phyloP scores from a whole-genome alignment of 1,140 invertebrate species.

The Drosophila ogumai region DNA sequence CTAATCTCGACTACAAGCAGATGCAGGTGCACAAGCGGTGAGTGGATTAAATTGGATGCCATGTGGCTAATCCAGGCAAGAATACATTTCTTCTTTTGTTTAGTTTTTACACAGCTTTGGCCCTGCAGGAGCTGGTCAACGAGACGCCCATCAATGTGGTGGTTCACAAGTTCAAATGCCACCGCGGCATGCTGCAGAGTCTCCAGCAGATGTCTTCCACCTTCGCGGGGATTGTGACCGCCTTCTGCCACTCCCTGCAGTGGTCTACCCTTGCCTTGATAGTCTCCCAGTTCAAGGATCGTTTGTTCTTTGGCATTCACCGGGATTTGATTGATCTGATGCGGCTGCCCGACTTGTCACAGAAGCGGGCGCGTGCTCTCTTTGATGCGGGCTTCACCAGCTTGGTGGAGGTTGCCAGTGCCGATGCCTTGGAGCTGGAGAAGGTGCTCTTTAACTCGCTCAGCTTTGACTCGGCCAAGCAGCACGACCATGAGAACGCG shows the following conservation, averaged over 20 bases:
- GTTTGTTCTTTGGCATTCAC: constrained; percentile 97
- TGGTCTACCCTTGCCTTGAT: constrained; percentile 96
- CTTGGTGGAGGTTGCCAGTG: constrained; percentile 91
- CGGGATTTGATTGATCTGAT: constrained; percentile 96
- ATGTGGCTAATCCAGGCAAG: neutral
- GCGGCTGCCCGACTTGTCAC: constrained; percentile 93
- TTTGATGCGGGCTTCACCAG: constrained; percentile 94
- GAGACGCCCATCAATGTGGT: constrained; percentile 94
- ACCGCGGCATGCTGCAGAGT: constrained; percentile 95
- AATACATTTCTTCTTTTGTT: neutral
- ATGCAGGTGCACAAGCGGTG: constrained; percentile 87
- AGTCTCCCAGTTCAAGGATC: constrained; percentile 96
- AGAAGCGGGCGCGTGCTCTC: constrained; percentile 92
- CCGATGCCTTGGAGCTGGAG: constrained; percentile 89
- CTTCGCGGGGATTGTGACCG: constrained; percentile 96
- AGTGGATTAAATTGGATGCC: neutral
- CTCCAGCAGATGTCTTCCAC: constrained; percentile 97
- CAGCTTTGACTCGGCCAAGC: constrained; percentile 94
- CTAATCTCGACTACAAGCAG: constrained; percentile 86
- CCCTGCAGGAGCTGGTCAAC: constrained; percentile 96
- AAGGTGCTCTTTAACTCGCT: constrained; percentile 91
- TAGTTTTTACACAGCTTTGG: constrained; percentile 96
- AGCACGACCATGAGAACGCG: constrained; percentile 89
- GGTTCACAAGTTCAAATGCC: constrained; percentile 93
- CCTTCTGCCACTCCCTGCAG: constrained; percentile 96